Conservation (phyloP, 2,888 invertebrate species). For the Aleiodes leptofemur region DNA sequence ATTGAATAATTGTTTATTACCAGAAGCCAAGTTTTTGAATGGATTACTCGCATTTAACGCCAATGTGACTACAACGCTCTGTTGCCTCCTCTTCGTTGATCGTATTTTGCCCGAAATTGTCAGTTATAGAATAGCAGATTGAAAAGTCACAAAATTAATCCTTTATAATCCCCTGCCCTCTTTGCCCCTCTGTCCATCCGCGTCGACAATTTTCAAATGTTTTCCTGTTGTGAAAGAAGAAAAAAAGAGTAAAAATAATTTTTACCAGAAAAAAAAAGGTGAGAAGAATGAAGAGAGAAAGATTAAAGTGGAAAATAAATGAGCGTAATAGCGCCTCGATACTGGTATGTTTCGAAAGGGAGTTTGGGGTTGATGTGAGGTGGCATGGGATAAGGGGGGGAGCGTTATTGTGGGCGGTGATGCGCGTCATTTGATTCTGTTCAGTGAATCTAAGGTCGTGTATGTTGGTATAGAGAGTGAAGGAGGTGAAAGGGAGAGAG, state of each 20-base stretch:
- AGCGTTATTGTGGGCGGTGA: slow-evolving; percentile 73
- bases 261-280: neutral
- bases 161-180: neutral
- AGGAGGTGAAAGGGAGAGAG: neutral
- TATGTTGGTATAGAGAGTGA: slow-evolving; percentile 13
- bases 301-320: slow-evolving; percentile 33
- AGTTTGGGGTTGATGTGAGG: slow-evolving; percentile 1
- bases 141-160: slow-evolving; percentile 63
- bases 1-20: slow-evolving; percentile 16
- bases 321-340: slow-evolving; percentile 31
- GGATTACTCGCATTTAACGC: slow-evolving; percentile 81
- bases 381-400: slow-evolving; percentile 59
- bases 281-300: neutral
- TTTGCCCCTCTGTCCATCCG: neutral
- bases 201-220: neutral
- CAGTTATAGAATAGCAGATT: slow-evolving; percentile 74
- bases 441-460: slow-evolving; percentile 66
- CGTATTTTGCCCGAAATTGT: slow-evolving; percentile 73
- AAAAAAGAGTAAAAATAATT: neutral
- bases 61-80: slow-evolving; percentile 82
- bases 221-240: neutral
- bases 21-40: slow-evolving; percentile 46
- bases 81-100: slow-evolving; percentile 77
- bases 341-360: slow-evolving; percentile 21
- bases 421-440: slow-evolving; percentile 74